A percentile compares a stretch with the other conserved stretches of the same genome.
Evolutionary conservation across 2,888 invertebrate species (phyloP).

Genomic region (Maniola hyperantus): DNA sequence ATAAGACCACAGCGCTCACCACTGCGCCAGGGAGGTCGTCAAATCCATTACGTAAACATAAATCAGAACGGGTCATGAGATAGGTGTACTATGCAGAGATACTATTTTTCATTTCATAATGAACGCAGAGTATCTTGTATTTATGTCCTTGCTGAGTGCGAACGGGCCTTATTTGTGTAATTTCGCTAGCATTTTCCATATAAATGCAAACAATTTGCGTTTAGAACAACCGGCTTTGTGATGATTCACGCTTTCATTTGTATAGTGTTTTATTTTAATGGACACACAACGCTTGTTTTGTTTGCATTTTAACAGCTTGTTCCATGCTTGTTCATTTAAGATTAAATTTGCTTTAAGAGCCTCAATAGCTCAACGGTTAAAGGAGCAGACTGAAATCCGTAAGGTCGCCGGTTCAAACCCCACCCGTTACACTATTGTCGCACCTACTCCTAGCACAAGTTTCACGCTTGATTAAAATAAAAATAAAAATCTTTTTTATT

Average conservation of each 20-base stretch:
- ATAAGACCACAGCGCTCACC: no score
- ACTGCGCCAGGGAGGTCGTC: no score
- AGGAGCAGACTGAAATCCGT: no score
- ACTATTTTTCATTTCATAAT: neutral
- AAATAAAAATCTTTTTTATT: no score
- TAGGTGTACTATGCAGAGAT: neutral
- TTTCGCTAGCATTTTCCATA: conserved; percentile 31
- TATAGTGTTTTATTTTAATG: conserved; percentile 23
- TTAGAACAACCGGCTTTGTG: conserved; percentile 27
- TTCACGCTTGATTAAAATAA: no score
- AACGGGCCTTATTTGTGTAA: conserved; percentile 33
- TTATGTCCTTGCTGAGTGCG: conserved; percentile 30
- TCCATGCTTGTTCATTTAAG: neutral
- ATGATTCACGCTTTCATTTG: conserved; percentile 30
- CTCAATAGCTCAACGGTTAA: no score
- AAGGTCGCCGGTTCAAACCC: no score
- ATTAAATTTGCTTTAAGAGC: neutral
- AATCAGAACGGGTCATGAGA: no score
- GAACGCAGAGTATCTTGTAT: conserved; percentile 15
- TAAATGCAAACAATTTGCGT: conserved; percentile 33
- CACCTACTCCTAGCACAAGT: no score
- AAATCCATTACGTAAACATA: no score
- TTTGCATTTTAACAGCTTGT: neutral
- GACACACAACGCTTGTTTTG: conserved; percentile 20
- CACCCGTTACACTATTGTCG: no score